Percentiles rank a stretch among this genome's conserved stretches.
These are phyloP conservation scores for Agrotis segetum DNA, from an alignment of 2,888 invertebrate species.

Conservation along the genomic window DNA sequence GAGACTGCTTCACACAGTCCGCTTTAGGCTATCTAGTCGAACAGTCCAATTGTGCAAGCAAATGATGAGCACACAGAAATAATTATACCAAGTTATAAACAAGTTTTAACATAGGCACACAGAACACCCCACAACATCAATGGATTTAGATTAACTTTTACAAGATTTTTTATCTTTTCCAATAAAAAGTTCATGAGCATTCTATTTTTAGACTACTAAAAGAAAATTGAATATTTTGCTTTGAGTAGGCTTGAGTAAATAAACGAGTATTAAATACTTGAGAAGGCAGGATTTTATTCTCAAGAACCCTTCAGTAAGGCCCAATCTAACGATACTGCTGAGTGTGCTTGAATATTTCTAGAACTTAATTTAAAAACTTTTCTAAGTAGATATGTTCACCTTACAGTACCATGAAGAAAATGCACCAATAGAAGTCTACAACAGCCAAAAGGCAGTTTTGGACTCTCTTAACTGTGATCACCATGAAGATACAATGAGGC, in stretches of 20 bases:
- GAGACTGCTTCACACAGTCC: too few species aligned
- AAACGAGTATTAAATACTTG: slow-evolving; percentile 23
- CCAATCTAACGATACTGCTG: slow-evolving; percentile 12
- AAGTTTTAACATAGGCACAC: too few species aligned
- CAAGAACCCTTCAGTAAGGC: slow-evolving; percentile 12
- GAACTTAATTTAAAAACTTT: slow-evolving; percentile 16
- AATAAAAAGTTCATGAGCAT: too few species aligned
- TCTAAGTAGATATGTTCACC: not conserved
- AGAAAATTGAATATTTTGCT: too few species aligned
- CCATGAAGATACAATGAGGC: slow-evolving; percentile 72
- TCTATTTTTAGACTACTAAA: not conserved
- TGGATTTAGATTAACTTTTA: not conserved
- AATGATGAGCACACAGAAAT: not conserved
- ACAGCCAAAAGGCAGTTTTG: slow-evolving; percentile 86
- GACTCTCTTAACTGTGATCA: slow-evolving; percentile 87
- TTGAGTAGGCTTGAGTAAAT: slow-evolving; percentile 1
- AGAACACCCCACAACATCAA: too few species aligned
- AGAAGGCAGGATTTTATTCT: slow-evolving; percentile 44
- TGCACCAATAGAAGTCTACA: slow-evolving; percentile 90
- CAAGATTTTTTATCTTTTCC: not conserved
- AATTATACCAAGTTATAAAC: not conserved
- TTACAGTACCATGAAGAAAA: slow-evolving; percentile 91
- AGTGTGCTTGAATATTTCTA: slow-evolving; percentile 37
- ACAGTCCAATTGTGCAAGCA: not conserved
- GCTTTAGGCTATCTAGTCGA: not conserved